Conservation (phyloP, 2,113 vertebrate genomes). For the Apistogramma diplotaenia region DNA sequence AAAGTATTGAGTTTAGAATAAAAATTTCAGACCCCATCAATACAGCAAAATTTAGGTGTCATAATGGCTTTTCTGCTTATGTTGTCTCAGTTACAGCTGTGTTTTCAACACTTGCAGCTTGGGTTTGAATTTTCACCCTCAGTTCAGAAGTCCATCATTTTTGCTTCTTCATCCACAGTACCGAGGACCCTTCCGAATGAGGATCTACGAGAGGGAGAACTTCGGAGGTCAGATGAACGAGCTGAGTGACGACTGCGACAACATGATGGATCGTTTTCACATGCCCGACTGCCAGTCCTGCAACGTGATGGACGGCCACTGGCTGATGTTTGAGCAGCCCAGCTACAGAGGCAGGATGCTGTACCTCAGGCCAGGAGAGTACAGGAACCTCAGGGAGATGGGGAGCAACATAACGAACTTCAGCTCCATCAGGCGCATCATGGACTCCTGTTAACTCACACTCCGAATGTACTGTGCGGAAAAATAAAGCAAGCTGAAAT, state of each 20-base stretch:
- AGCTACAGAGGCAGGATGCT: constrained; percentile 66
- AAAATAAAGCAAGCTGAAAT: constrained; percentile 43
- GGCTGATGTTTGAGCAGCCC: constrained; percentile 76
- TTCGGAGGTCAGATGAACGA: constrained; percentile 70
- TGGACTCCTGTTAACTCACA: constrained; percentile 45
- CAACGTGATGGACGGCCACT: constrained; percentile 77
- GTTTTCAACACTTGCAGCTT: too few species aligned
- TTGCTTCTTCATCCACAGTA: constrained; percentile 45
- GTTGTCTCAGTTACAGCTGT: not conserved
- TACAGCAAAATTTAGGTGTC: rapidly evolving
- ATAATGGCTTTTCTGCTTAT: not conserved
- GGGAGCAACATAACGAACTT: constrained; percentile 30
- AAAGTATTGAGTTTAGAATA: not conserved
- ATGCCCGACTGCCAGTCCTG: constrained; percentile 74
- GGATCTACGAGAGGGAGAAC: constrained; percentile 68
- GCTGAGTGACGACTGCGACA: constrained; percentile 71
- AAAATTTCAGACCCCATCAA: not conserved
- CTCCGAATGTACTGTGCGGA: not conserved
- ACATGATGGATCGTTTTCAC: constrained; percentile 56
- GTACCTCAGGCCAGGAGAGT: constrained; percentile 65
- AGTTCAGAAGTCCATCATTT: not conserved
- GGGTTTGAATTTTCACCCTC: not conserved
- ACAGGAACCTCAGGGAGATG: constrained; percentile 57
- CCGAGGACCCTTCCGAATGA: constrained; percentile 67
- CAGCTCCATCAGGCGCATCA: constrained; percentile 65